A percentile compares a stretch with the other conserved stretches of the same genome.
phyloP scores from a whole-genome alignment of 2,113 vertebrate species.

The Sphyrna mokarran region DNA sequence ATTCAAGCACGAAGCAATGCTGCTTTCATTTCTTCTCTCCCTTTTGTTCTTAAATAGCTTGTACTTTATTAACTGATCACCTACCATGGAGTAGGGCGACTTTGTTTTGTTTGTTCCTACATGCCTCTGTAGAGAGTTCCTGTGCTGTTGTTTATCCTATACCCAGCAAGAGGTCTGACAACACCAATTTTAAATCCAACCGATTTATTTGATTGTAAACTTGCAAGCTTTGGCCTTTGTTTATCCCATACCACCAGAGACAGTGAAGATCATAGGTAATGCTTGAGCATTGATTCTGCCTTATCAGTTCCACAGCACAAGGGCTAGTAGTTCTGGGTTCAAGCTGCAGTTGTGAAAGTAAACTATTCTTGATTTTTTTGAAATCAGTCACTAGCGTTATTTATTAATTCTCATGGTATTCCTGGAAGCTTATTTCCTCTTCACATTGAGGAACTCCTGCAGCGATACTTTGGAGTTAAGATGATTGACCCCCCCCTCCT shows the following conservation, averaged over 20 bases:
- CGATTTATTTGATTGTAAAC: too few species aligned
- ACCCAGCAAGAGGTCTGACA: too few species aligned
- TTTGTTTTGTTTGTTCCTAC: background rate
- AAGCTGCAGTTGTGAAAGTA: background rate
- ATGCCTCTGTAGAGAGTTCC: background rate
- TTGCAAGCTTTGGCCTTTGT: too few species aligned
- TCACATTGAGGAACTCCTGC: too few species aligned
- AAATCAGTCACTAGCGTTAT: background rate
- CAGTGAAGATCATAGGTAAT: background rate
- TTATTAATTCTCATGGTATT: background rate
- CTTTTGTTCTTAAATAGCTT: constrained; percentile 21
- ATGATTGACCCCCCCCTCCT: too few species aligned
- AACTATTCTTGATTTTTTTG: background rate
- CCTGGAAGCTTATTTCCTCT: background rate
- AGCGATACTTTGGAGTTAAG: too few species aligned
- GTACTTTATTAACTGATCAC: constrained; percentile 5
- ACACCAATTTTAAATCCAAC: too few species aligned
- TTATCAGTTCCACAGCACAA: background rate
- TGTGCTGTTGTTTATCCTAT: background rate
- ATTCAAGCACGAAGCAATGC: background rate
- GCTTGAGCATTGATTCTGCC: background rate
- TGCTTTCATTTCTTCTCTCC: background rate
- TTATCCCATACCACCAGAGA: background rate
- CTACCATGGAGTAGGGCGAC: background rate
- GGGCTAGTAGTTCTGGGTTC: background rate